Evolutionary conservation across 2,888 invertebrate genomes (phyloP).

Genomic region (Entomobrya multifasciata): DNA sequence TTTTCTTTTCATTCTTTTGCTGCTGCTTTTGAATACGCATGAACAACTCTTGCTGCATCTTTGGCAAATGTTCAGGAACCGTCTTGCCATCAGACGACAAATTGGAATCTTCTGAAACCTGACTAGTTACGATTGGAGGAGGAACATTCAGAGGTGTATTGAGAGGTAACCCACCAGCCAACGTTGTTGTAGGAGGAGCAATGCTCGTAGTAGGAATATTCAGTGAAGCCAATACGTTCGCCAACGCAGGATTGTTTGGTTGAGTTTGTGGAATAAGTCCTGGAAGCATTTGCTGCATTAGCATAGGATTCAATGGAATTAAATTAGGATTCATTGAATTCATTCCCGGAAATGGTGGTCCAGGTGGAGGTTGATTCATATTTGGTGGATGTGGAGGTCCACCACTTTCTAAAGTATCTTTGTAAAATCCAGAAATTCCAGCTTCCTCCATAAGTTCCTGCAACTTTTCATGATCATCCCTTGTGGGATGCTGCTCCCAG

Average conservation of each 20-base stretch:
- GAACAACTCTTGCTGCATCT: slow-evolving; percentile 86
- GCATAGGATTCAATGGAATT: slow-evolving; percentile 60
- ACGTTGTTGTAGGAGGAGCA: slow-evolving; percentile 54
- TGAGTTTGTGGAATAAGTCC: slow-evolving; percentile 62
- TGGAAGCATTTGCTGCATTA: slow-evolving; percentile 67
- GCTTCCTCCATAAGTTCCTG: slow-evolving; percentile 79
- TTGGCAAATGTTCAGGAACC: slow-evolving; percentile 84
- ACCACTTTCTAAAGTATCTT: slow-evolving; percentile 75
- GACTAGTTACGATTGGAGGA: slow-evolving; percentile 49
- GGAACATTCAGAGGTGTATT: slow-evolving; percentile 38
- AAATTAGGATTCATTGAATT: too few relatives aligned
- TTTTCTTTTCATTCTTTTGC: slow-evolving; percentile 82
- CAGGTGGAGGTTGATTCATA: slow-evolving; percentile 16
- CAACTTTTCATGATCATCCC: slow-evolving; percentile 78
- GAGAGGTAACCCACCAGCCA: slow-evolving; percentile 21
- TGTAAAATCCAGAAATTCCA: slow-evolving; percentile 78
- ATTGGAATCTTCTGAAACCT: slow-evolving; percentile 37
- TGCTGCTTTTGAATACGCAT: slow-evolving; percentile 86
- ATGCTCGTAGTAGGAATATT: slow-evolving; percentile 73
- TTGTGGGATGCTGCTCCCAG: slow-evolving; percentile 78
- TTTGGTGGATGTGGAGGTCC: slow-evolving; percentile 13
- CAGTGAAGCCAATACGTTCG: slow-evolving; percentile 75
- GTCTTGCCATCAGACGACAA: slow-evolving; percentile 37
- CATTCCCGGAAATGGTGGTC: slow-evolving; percentile 58
- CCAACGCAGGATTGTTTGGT: slow-evolving; percentile 76